Percentiles rank a stretch among this genome's conserved stretches.
phyloP scores from a whole-genome alignment of 2,888 invertebrate genomes.

The Epiblema foenella region DNA sequence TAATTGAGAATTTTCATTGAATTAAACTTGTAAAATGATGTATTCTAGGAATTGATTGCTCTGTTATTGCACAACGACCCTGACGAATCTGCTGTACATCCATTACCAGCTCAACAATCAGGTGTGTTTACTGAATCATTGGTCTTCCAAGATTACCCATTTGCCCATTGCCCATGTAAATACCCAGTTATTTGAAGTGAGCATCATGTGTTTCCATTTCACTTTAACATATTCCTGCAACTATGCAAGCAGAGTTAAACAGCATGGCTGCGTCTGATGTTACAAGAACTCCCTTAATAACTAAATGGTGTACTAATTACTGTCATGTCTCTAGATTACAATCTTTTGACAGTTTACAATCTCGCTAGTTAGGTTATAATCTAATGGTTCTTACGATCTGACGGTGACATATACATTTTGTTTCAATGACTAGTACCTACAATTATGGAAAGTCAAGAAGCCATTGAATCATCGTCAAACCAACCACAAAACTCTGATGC shows the following conservation, averaged over 20 bases:
- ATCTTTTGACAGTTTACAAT: too few species aligned
- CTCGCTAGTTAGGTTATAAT: too few species aligned
- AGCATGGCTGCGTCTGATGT: not conserved
- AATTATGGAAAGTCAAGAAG: constrained; percentile 7
- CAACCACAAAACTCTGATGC: not conserved
- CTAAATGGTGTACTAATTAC: too few species aligned
- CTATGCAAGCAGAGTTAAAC: not conserved
- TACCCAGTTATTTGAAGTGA: not conserved
- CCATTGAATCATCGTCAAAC: not conserved
- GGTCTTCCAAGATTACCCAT: not conserved
- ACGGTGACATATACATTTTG: too few species aligned
- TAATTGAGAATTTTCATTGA: not conserved
- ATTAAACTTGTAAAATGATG: not conserved
- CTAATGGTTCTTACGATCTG: too few species aligned
- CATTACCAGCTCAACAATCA: constrained; percentile 7
- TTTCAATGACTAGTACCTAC: not conserved
- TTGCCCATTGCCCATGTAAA: not conserved
- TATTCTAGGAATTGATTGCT: constrained; percentile 67
- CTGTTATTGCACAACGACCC: constrained; percentile 68
- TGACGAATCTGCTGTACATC: constrained; percentile 51
- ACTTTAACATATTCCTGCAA: not conserved
- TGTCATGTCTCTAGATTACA: too few species aligned
- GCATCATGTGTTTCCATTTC: not conserved
- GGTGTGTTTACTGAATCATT: not conserved
- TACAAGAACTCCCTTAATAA: too few species aligned